Evolutionary conservation across 2,113 vertebrate genomes (phyloP), one percentile per base, ranked within the genome.

Genomic region (Tringa solitaria): DNA sequence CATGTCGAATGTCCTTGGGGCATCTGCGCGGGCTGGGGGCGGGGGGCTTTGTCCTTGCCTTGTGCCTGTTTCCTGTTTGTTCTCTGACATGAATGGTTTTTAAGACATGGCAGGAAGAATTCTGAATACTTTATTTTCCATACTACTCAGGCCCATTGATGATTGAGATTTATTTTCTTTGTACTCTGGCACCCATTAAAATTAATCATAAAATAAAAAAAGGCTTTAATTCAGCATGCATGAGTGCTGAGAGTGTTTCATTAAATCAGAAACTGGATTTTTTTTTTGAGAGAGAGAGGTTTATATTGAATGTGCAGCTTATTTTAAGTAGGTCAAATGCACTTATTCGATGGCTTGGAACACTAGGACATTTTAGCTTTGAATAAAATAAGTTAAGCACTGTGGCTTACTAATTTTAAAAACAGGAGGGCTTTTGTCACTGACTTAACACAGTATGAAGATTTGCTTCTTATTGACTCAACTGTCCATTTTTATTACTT

Each of bases 371-470:
- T 84, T 96, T 95, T 84, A 68, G 90, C 94, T 95, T 65, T 61
- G 92, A 90, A 89, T 93, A 77, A 94, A 96, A 68, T 94, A 91
- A 96, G 92, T 95, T 95, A 63, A 95, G 92, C 75, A 21, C 88
- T 94, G 93, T 75, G 96, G 94, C 87, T 95, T 81, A 48, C 86
- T 95, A 35, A 73, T 90, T 93, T 90, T 89, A 63, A 33, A 67
- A 88, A 82, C 93, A 96, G 90, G 95, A 72, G 80, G 95, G 93
- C 57, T 91, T 95, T 88, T 92, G 93, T 90, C 73, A 96, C 97
- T 96, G 97, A 96, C 96, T 95, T 70, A 99, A 99, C 99, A 99
- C 99, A 99, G 99, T 99, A 99, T 99, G 99, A 99, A 99, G 98
- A 99, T 99, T 99, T 98, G 95, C 97, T 97, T 98, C 98, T 98